Percentiles rank a stretch among this genome's conserved stretches.
These are phyloP conservation scores for Ruditapes philippinarum DNA, from an alignment of 1,140 invertebrate genomes.

Conservation along the genomic window DNA sequence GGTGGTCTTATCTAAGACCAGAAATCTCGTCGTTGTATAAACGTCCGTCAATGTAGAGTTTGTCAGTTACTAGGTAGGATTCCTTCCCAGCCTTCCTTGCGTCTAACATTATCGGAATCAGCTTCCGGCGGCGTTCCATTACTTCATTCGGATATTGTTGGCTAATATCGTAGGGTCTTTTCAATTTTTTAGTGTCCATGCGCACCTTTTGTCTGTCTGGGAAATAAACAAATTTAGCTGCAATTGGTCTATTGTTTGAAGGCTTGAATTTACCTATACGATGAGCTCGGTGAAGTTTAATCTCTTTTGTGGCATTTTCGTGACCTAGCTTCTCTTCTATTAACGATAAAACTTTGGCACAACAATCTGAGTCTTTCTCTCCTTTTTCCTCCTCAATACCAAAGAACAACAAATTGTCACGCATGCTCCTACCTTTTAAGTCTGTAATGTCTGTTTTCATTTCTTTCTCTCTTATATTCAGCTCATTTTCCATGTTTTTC, in stretches of 20 bases:
- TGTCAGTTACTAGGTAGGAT: slow-evolving; percentile 8
- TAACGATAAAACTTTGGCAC: neutral
- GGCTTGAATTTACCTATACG: neutral
- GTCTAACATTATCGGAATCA: slow-evolving; percentile 6
- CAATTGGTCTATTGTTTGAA: neutral
- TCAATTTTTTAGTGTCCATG: neutral
- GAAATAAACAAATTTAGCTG: neutral
- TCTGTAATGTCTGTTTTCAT: neutral
- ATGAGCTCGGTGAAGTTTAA: neutral
- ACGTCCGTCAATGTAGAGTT: slow-evolving; percentile 28
- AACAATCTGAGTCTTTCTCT: neutral
- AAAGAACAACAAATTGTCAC: slow-evolving; percentile 1
- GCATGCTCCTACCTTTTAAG: neutral
- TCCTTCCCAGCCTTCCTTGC: neutral
- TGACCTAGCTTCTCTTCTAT: neutral
- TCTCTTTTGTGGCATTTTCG: neutral
- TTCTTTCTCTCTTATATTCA: neutral
- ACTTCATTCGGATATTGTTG: slow-evolving; percentile 13
- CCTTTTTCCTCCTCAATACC: neutral
- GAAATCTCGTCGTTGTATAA: too few species aligned
- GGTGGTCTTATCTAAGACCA: too few species aligned
- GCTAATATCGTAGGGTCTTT: neutral
- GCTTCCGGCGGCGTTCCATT: slow-evolving; percentile 7
- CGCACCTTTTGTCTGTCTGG: slow-evolving; percentile 18
- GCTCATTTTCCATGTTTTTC: neutral